Percentiles rank a stretch among this genome's conserved stretches.
Evolutionary conservation across 2,888 invertebrate species (phyloP).

Genomic region (Xanthia icteritia): DNA sequence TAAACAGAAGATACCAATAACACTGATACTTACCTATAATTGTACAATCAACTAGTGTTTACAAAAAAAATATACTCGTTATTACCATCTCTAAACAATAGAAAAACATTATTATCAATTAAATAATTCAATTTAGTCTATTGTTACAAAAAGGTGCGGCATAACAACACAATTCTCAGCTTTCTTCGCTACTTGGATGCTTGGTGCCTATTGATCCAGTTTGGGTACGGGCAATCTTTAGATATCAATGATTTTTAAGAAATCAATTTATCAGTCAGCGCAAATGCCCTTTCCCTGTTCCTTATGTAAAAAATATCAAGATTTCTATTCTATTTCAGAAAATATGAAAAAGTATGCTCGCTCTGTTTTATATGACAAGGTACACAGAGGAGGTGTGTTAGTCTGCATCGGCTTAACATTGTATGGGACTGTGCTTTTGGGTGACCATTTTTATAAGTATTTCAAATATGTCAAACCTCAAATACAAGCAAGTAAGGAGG

Average conservation of each 20-base stretch:
- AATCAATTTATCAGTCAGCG: too few species aligned
- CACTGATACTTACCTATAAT: too few species aligned
- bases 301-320: not conserved
- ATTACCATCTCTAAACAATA: not conserved
- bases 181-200: not conserved
- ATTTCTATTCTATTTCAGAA: constrained; percentile 65
- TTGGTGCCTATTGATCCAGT: not conserved
- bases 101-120: constrained; percentile 5
- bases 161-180: not conserved
- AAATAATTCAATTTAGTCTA: not conserved
- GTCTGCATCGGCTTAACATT: constrained; percentile 86
- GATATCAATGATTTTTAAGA: not conserved
- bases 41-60: not conserved
- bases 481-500: constrained; percentile 78
- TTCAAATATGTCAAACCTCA: constrained; percentile 84
- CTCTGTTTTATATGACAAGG: constrained; percentile 83
- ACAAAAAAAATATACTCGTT: not conserved
- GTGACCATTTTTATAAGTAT: constrained; percentile 84
- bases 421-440: constrained; percentile 78
- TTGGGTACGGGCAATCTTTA: not conserved
- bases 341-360: constrained; percentile 86
- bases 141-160: not conserved
- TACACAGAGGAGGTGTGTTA: constrained; percentile 87
- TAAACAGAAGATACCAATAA: not conserved
- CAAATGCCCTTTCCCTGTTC: not conserved